These are phyloP conservation scores for Acronicta leporina DNA, from an alignment of 2,888 invertebrate genomes.

Conservation along the genomic window DNA sequence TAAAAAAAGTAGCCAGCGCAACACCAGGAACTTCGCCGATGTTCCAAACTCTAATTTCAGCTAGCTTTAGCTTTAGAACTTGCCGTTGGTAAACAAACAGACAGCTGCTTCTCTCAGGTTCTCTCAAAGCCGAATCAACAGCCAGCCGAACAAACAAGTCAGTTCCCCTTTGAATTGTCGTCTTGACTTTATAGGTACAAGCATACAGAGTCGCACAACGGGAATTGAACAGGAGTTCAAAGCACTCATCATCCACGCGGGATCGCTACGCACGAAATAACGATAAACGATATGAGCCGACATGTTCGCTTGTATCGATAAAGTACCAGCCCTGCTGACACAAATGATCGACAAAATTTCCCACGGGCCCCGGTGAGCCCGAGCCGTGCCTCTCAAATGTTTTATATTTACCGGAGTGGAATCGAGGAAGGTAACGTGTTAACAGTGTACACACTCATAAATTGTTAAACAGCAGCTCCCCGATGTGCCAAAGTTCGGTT, in stretches of 20 bases:
- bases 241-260: conserved; percentile 23
- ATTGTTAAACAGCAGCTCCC: conserved; percentile 64
- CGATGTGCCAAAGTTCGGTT: conserved; percentile 56
- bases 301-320: conserved; percentile 62
- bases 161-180: conserved; percentile 26
- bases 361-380: conserved; percentile 59
- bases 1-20: too few species aligned
- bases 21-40: neutral
- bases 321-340: conserved; percentile 65
- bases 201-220: conserved; percentile 3
- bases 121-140: conserved; percentile 44
- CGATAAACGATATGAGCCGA: conserved; percentile 48
- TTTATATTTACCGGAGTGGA: conserved; percentile 63
- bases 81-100: conserved; percentile 15
- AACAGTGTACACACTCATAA: conserved; percentile 62
- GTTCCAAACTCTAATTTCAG: conserved; percentile 1
- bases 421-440: conserved; percentile 59
- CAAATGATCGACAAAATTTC: conserved; percentile 74
- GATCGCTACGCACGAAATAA: conserved; percentile 43
- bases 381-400: conserved; percentile 59
- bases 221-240: neutral
- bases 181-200: conserved; percentile 25
- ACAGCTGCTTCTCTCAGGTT: conserved; percentile 15
- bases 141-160: conserved; percentile 38
- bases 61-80: conserved; percentile 12